Evolutionary conservation across 2,797 vertebrate genomes (phyloP).

Genomic region (Scolopax bukidnonensis): DNA sequence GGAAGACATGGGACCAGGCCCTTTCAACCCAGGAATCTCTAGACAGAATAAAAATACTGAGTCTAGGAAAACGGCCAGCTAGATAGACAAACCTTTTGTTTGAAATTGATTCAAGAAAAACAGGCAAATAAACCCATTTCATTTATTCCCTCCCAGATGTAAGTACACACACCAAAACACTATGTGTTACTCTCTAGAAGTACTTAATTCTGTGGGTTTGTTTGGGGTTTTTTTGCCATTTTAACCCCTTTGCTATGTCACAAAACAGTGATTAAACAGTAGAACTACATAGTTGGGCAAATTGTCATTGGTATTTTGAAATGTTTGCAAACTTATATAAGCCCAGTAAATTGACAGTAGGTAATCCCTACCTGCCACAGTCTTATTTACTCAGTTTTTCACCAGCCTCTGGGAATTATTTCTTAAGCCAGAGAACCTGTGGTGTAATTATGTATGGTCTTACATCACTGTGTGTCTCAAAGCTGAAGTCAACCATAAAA

Average conservation of each 20-base stretch:
- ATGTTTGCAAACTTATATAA: not conserved
- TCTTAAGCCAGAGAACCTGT: not conserved
- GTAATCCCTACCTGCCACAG: not conserved
- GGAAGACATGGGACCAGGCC: not conserved
- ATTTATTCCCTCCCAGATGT: not conserved
- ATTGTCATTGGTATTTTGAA: not conserved
- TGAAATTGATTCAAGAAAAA: not conserved
- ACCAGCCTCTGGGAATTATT: constrained; percentile 3
- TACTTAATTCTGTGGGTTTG: not conserved
- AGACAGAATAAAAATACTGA: not conserved
- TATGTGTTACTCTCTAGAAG: not conserved
- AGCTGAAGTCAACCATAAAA: constrained; percentile 27
- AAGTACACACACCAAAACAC: not conserved
- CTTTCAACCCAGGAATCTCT: not conserved
- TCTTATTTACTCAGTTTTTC: constrained; percentile 35
- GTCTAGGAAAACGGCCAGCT: not conserved
- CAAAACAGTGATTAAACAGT: not conserved
- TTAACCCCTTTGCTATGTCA: not conserved
- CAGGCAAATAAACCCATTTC: not conserved
- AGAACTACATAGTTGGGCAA: not conserved
- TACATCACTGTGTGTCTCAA: not conserved
- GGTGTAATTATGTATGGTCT: not conserved
- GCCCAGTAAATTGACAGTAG: not conserved
- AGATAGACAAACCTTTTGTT: not conserved
- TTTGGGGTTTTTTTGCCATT: not conserved